Base-by-base conservation (phyloP, 2,113 vertebrate species). In the Lonchura striata region DNA sequence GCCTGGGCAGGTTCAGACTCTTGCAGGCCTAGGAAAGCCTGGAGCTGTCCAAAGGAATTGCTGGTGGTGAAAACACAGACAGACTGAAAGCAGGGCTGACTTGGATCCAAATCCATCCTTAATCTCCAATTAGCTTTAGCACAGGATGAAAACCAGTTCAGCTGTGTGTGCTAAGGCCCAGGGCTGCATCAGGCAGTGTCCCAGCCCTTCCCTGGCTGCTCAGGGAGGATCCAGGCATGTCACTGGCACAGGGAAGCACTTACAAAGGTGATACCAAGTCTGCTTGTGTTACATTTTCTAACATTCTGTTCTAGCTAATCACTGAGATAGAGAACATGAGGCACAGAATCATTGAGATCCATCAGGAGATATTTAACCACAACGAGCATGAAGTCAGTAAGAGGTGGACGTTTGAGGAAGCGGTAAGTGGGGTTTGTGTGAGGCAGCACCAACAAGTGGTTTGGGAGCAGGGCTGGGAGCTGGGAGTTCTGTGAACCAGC, bases 281-380 rank as follows among this genome's bases (percentile, higher is more conserved):
- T 82, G 2, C 50, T 50, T 52, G 41, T 41, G 50, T 94, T 39
- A 87, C 20, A 60, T 75, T 22, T 37, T 50, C 16, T 1, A 7
- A 25, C 42, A 3, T 90, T 96, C 10, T 65, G 18, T 90, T 94
- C 13, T 44, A 99, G 99, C 98, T 99, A 20, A 98, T 99, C 96
- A 99, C 99, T 8, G 99, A 99, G 98, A 99, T 99, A 88, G 99
- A 99, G 97, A 99, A 99, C 94, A 99, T 99, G 99, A 98, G 99
- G 81, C 99, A 99, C 95, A 98, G 99, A 95, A 99, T 99, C 94
- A 99, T 98, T 93, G 99, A 99, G 98, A 98, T 98, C 56, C 99
- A 99, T 17, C 99, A 99, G 94, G 99, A 99, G 95, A 98, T 99
- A 74, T 99, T 99, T 97, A 99, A 99, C 98, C 99, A 99, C 97